phyloP scores from a whole-genome alignment of 1,140 invertebrate genomes.

The Camponotus vicinus region DNA sequence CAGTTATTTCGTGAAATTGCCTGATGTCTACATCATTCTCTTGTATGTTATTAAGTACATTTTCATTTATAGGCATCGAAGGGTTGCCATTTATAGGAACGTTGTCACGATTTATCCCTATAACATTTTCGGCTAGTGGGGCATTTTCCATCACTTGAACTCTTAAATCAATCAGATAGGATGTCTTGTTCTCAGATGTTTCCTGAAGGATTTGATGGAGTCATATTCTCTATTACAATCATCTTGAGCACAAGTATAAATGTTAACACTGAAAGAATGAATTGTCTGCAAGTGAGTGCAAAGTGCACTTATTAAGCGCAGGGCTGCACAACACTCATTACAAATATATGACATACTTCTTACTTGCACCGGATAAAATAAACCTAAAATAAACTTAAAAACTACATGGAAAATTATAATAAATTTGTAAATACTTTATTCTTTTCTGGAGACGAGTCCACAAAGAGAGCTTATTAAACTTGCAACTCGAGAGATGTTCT shows the following conservation, averaged over 20 bases:
- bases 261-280: background rate
- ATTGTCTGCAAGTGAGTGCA: background rate
- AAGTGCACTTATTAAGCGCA: background rate
- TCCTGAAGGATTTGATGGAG: background rate
- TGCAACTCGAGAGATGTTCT: constrained; percentile 12
- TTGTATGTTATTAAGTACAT: background rate
- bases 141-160: too few species aligned
- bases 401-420: background rate
- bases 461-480: constrained; percentile 5
- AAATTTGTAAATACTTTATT: background rate
- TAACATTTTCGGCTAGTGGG: too few species aligned
- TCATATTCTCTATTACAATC: constrained; percentile 9
- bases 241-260: constrained; percentile 11
- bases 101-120: too few species aligned
- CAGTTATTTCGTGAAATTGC: constrained; percentile 6
- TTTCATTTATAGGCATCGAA: background rate
- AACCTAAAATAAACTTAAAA: background rate
- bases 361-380: background rate
- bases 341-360: background rate
- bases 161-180: background rate
- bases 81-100: background rate
- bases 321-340: background rate
- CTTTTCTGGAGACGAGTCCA: background rate
- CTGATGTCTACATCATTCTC: background rate
- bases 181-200: constrained; percentile 5